phyloP scores from a whole-genome alignment of 2,888 invertebrate genomes.

The Brachylomia viminalis region DNA sequence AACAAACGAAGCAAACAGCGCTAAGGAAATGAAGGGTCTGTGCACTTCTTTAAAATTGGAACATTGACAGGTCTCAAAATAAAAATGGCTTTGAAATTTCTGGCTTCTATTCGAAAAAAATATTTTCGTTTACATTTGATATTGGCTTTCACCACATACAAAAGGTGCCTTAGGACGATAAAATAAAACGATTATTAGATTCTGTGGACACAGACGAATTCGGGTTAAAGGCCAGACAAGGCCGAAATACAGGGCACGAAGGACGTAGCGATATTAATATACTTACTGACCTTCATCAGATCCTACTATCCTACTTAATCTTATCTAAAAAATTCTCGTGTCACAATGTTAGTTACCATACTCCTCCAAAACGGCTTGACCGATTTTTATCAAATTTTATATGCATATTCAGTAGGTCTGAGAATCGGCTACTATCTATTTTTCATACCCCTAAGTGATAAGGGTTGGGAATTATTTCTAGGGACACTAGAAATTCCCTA shows the following conservation, averaged over 20 bases:
- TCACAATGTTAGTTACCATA: too few species aligned
- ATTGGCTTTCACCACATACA: constrained; percentile 1
- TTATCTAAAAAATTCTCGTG: too few species aligned
- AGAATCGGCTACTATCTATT: too few species aligned
- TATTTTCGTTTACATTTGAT: background rate
- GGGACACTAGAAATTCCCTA: too few species aligned
- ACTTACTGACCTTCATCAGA: constrained; percentile 13
- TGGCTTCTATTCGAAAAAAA: background rate
- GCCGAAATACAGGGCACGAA: constrained; percentile 22
- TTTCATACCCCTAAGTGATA: too few species aligned
- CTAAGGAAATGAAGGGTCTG: constrained; percentile 41
- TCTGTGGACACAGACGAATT: constrained; percentile 28
- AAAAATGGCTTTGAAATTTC: constrained; percentile 11
- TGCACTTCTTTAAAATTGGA: constrained; percentile 22
- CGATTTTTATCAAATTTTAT: too few species aligned
- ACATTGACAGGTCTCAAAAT: background rate
- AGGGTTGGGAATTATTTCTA: too few species aligned
- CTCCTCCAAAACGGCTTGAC: too few species aligned
- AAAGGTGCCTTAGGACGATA: constrained; percentile 5
- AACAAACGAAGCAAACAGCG: constrained; percentile 41
- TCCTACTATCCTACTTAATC: background rate
- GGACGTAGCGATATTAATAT: constrained; percentile 5
- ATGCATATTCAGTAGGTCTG: too few species aligned
- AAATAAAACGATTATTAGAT: constrained; percentile 33
- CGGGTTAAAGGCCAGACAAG: constrained; percentile 45